A percentile compares a stretch with the other conserved stretches of the same genome.
Conservation (phyloP, 2,888 invertebrate genomes). For the Clepsis dumicolana region DNA sequence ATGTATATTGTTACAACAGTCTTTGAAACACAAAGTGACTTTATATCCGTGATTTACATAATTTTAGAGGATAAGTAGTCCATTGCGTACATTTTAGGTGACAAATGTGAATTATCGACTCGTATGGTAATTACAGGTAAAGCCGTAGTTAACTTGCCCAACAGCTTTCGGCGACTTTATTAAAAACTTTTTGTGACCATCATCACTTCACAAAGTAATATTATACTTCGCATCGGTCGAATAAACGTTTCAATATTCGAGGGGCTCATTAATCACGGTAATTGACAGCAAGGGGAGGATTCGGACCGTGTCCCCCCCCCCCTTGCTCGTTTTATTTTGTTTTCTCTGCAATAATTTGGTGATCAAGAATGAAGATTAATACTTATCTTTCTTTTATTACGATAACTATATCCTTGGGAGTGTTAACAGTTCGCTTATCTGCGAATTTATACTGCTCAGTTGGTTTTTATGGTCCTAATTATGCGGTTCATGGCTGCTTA, state of each 20-base stretch:
- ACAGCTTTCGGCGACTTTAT: slow-evolving; percentile 59
- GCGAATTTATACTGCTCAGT: slow-evolving; percentile 39
- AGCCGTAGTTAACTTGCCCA: neutral
- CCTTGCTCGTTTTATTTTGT: slow-evolving; percentile 59
- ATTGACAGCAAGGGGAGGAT: slow-evolving; percentile 80
- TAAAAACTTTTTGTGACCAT: slow-evolving; percentile 69
- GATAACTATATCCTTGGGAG: slow-evolving; percentile 39
- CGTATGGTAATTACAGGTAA: neutral
- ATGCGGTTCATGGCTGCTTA: slow-evolving; percentile 27
- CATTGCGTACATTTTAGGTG: neutral
- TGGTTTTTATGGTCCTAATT: slow-evolving; percentile 36
- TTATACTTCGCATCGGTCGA: slow-evolving; percentile 78
- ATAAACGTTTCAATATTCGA: slow-evolving; percentile 84
- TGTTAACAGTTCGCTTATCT: slow-evolving; percentile 40
- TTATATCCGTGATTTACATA: neutral
- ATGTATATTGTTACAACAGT: neutral
- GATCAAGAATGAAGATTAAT: slow-evolving; percentile 48
- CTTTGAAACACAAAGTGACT: neutral
- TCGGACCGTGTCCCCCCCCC: slow-evolving; percentile 64
- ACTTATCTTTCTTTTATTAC: slow-evolving; percentile 44
- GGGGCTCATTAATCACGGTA: slow-evolving; percentile 83
- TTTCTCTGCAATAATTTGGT: slow-evolving; percentile 60
- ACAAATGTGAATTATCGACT: neutral
- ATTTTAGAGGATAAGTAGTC: neutral
- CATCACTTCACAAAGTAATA: slow-evolving; percentile 73